Percentiles rank a stretch among this genome's conserved stretches.
Conservation (phyloP, 1,140 invertebrate species). For the Ips typographus region DNA sequence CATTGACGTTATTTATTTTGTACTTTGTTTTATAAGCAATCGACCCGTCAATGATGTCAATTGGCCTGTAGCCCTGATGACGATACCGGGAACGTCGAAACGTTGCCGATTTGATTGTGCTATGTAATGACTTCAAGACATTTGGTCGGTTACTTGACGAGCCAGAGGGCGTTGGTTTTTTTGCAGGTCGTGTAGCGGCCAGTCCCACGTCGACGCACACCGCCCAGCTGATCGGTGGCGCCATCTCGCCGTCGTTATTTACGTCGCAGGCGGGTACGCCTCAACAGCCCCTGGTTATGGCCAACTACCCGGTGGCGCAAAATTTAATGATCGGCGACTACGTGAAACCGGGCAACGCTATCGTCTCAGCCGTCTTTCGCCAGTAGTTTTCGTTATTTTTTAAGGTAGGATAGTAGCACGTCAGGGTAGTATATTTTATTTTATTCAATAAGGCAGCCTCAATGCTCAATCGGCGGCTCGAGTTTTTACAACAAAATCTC, state of each 20-base stretch:
- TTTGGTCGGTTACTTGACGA: no score
- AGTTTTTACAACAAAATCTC: no score
- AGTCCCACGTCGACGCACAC: slow-evolving; percentile 65
- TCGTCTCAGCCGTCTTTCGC: slow-evolving; percentile 48
- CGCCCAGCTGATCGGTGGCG: slow-evolving; percentile 71
- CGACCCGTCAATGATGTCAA: no score
- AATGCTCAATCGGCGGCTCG: not conserved
- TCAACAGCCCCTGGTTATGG: slow-evolving; percentile 63
- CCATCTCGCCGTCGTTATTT: slow-evolving; percentile 70
- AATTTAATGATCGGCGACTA: slow-evolving; percentile 82
- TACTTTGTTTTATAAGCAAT: no score
- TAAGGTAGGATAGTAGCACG: not conserved
- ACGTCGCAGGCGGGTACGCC: slow-evolving; percentile 46
- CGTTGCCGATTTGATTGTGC: no score
- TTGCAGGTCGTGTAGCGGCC: slow-evolving; percentile 56
- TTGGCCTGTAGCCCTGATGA: no score
- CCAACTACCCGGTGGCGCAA: slow-evolving; percentile 71
- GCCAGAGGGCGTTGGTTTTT: not conserved
- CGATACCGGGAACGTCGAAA: no score
- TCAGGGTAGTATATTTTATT: slow-evolving; percentile 2
- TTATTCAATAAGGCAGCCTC: not conserved
- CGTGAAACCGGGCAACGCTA: slow-evolving; percentile 57
- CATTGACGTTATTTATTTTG: no score
- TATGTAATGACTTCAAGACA: no score
- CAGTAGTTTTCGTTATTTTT: slow-evolving; percentile 29